A percentile compares a stretch with the other conserved stretches of the same genome.
Evolutionary conservation across 2,797 vertebrate genomes (phyloP).

Genomic region (Bufotes viridis): DNA sequence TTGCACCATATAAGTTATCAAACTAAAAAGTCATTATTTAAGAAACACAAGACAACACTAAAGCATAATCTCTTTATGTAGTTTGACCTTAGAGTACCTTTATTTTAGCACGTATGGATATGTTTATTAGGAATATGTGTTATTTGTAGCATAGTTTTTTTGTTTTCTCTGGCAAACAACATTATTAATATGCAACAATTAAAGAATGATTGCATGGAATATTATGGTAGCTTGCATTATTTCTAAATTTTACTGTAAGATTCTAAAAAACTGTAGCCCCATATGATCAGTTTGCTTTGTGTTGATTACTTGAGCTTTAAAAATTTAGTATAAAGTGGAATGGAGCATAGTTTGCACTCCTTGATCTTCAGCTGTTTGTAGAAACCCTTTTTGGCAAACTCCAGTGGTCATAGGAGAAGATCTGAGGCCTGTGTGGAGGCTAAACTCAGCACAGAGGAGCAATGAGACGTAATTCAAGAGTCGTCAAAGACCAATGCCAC

Average conservation of each 20-base stretch:
- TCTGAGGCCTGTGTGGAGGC: too few relatives aligned
- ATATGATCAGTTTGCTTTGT: too few relatives aligned
- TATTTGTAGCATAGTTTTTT: conserved; percentile 1
- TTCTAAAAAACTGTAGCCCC: not conserved
- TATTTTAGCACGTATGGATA: not conserved
- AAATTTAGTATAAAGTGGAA: too few relatives aligned
- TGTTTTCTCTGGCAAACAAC: not conserved
- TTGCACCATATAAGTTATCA: not conserved
- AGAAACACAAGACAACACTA: not conserved
- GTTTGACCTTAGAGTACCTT: not conserved
- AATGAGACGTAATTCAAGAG: too few relatives aligned
- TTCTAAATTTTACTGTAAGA: not conserved
- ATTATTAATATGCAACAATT: conserved; percentile 18
- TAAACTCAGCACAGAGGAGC: too few relatives aligned
- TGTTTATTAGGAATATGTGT: not conserved
- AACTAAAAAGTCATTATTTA: not conserved
- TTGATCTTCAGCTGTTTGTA: too few relatives aligned
- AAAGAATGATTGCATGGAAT: conserved; percentile 28
- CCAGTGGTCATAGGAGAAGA: too few relatives aligned
- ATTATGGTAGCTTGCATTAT: not conserved
- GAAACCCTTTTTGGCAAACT: too few relatives aligned
- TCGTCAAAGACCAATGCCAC: too few relatives aligned
- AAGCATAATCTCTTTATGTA: not conserved
- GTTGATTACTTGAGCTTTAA: too few relatives aligned
- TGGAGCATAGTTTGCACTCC: too few relatives aligned